These are phyloP conservation scores for Brachionus sp. DNA, from an alignment of 1,140 invertebrate species.

Conservation along the genomic window DNA sequence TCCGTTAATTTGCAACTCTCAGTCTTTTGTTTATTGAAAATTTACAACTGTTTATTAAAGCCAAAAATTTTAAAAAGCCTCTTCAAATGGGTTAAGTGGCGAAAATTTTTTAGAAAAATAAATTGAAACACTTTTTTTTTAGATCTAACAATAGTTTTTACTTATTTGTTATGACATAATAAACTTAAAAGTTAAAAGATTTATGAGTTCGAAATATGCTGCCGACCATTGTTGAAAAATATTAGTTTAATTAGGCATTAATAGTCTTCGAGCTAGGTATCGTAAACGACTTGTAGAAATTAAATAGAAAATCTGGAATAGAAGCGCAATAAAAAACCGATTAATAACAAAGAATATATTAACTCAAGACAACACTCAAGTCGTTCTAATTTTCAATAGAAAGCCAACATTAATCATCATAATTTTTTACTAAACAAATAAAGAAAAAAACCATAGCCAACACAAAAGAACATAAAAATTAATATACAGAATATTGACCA, in stretches of 20 bases:
- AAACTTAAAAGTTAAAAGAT: not conserved
- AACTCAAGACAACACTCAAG: slow-evolving; percentile 12
- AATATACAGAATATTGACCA: not conserved
- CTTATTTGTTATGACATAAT: not conserved
- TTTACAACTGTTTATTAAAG: not conserved
- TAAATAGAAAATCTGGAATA: not conserved
- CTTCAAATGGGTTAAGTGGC: not conserved
- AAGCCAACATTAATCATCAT: slow-evolving; percentile 20
- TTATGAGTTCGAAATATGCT: not conserved
- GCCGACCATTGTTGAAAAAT: not conserved
- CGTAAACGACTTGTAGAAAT: not conserved
- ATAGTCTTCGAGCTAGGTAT: not conserved
- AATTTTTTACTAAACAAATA: slow-evolving; percentile 38
- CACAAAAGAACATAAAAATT: not conserved
- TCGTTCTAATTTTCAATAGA: not conserved
- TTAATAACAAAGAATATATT: not conserved
- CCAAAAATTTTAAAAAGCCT: not conserved
- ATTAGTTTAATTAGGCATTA: not conserved
- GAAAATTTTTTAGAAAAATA: not conserved
- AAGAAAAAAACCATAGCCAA: not conserved
- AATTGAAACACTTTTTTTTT: not conserved
- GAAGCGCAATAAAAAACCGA: not conserved
- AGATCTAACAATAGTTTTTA: not conserved
- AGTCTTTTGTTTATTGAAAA: not conserved
- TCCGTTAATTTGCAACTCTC: not conserved